Conservation (phyloP, 2,888 invertebrate genomes). For the Galerucella pusilla region DNA sequence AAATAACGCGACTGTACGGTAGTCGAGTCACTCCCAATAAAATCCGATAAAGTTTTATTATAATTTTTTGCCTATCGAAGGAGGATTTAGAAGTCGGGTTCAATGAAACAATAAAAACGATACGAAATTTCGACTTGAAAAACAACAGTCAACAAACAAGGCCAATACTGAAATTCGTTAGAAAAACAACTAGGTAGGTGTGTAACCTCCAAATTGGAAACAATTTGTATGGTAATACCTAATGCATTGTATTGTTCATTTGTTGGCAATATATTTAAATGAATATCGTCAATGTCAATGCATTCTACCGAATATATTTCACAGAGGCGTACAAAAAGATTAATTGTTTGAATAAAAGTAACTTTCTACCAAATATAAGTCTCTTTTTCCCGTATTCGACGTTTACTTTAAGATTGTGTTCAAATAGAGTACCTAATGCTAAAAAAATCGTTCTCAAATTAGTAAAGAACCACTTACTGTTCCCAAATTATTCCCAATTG, state of each 20-base stretch:
- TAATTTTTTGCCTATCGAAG: conserved; percentile 15
- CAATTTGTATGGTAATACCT: conserved; percentile 35
- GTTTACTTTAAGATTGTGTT: too few relatives aligned
- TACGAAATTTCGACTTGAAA: conserved; percentile 8
- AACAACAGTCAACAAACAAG: conserved; percentile 29
- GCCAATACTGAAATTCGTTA: conserved; percentile 33
- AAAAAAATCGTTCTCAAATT: too few relatives aligned
- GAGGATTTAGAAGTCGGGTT: conserved; percentile 17
- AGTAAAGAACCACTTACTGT: too few relatives aligned
- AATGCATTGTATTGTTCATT: conserved; percentile 32
- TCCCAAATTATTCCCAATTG: too few relatives aligned
- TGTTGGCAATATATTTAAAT: conserved; percentile 29
- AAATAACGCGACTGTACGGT: too few relatives aligned
- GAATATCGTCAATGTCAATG: conserved; percentile 25
- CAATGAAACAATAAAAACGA: conserved; percentile 24
- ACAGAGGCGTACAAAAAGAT: not conserved
- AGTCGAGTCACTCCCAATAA: conserved; percentile 4
- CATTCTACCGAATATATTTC: not conserved
- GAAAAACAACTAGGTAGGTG: conserved; percentile 41
- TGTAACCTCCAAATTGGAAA: conserved; percentile 36
- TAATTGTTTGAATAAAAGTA: too few relatives aligned
- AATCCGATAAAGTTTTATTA: not conserved
- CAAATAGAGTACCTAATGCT: too few relatives aligned
- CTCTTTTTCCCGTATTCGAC: too few relatives aligned
- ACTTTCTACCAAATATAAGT: too few relatives aligned